Conservation (phyloP, 2,113 vertebrate genomes). For the Ellobius talpinus region DNA sequence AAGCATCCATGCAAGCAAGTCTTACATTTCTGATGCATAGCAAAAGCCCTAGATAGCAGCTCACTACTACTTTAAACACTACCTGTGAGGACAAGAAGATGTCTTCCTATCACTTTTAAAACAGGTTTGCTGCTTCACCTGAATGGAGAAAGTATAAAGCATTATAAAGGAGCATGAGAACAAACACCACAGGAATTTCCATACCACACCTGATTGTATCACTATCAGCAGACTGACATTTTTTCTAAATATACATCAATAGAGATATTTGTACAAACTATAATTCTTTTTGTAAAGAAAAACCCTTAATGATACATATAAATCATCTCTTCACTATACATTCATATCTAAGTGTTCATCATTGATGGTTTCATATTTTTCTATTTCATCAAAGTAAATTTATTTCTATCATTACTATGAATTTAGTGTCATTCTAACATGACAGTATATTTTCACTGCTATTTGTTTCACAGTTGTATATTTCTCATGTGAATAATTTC, state of each 20-base stretch:
- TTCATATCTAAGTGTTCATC: background rate
- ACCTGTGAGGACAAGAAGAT: background rate
- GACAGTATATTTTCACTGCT: background rate
- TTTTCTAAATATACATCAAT: constrained; percentile 9
- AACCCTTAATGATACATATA: background rate
- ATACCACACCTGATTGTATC: background rate
- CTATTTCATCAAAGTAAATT: background rate
- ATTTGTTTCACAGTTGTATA: constrained; percentile 31
- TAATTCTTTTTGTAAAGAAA: background rate
- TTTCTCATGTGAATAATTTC: constrained; percentile 28
- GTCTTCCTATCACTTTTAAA: background rate
- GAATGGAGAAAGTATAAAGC: background rate
- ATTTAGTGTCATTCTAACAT: background rate
- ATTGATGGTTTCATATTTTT: background rate
- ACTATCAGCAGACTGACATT: background rate
- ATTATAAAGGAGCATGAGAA: background rate
- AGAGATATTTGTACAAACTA: background rate
- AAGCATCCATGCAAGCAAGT: background rate
- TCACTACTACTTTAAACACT: background rate
- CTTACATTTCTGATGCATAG: background rate
- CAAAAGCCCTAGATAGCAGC: background rate
- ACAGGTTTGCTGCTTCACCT: background rate
- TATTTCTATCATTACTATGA: background rate
- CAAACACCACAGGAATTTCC: background rate
- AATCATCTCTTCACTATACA: background rate